Evolutionary conservation across 2,888 invertebrate species (phyloP).

Genomic region (Exephanes ischioxanthus): DNA sequence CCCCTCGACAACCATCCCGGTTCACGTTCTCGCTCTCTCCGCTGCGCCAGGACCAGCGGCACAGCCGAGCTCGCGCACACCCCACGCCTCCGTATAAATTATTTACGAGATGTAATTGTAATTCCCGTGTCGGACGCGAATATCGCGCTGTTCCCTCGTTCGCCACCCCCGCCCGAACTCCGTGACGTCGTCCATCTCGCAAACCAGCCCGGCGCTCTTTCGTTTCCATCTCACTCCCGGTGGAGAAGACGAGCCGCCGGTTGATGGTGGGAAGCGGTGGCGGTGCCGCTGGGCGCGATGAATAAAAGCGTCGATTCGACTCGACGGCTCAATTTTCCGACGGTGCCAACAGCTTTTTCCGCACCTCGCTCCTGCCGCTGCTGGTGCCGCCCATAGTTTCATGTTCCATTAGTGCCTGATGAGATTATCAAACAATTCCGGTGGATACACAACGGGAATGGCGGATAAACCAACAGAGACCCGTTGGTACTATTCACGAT

Average conservation of each 20-base stretch:
- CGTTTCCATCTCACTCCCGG: conserved; percentile 46
- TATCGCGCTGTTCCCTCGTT: conserved; percentile 55
- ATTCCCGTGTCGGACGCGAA: conserved; percentile 73
- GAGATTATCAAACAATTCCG: conserved; percentile 47
- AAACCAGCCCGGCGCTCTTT: conserved; percentile 33
- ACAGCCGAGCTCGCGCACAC: conserved; percentile 40
- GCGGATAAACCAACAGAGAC: conserved; percentile 27
- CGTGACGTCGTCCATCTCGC: conserved; percentile 25
- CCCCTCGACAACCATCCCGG: conserved; percentile 43
- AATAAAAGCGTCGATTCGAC: conserved; percentile 69
- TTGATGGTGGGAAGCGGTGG: neutral
- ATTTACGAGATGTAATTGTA: conserved; percentile 80
- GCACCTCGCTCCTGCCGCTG: neutral
- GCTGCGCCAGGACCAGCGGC: neutral
- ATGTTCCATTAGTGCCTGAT: conserved; percentile 32
- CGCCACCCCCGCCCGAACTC: conserved; percentile 14
- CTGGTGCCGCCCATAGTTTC: conserved; percentile 18
- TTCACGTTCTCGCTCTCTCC: conserved; percentile 2
- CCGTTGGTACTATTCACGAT: neutral
- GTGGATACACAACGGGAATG: conserved; percentile 14
- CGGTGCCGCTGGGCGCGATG: conserved; percentile 44
- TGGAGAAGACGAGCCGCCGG: conserved; percentile 63
- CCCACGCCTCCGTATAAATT: conserved; percentile 77
- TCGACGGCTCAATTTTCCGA: conserved; percentile 68
- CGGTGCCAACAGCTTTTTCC: conserved; percentile 35